Percentiles rank a stretch among this genome's conserved stretches.
Evolutionary conservation across 2,113 vertebrate species (phyloP).

Genomic region (Amphilophus citrinellus): DNA sequence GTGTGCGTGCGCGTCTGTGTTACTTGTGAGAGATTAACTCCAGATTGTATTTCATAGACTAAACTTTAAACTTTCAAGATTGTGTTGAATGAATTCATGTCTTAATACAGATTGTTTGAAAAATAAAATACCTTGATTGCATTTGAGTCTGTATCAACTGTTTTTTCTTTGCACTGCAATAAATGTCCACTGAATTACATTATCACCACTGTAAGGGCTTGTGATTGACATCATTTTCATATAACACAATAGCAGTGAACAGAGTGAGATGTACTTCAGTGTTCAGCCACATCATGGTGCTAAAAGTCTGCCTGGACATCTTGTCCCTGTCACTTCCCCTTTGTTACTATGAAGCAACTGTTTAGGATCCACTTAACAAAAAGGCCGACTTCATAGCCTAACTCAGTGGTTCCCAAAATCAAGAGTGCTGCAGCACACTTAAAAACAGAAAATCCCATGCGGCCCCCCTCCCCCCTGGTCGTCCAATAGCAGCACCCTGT

Average conservation of each 20-base stretch:
- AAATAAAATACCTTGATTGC: slow-evolving; percentile 82
- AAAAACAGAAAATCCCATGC: too few relatives aligned
- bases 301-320: neutral
- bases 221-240: neutral
- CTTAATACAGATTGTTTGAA: slow-evolving; percentile 83
- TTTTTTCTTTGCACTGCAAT: neutral
- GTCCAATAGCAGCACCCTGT: too few relatives aligned
- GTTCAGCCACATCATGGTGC: slow-evolving; percentile 54
- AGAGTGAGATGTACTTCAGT: neutral
- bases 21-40: slow-evolving; percentile 75
- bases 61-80: slow-evolving; percentile 79
- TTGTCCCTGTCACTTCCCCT: neutral
- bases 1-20: slow-evolving; percentile 69
- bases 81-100: slow-evolving; percentile 83
- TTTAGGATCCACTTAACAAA: neutral
- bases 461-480: too few relatives aligned
- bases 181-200: neutral
- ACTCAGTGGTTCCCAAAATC: too few relatives aligned
- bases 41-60: slow-evolving; percentile 80
- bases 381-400: neutral
- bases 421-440: too few relatives aligned
- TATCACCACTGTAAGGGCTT: neutral
- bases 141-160: slow-evolving; percentile 13
- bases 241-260: neutral
- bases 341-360: neutral